Conservation (phyloP, 2,113 vertebrate genomes). For the Ceyx cyanopectus region DNA sequence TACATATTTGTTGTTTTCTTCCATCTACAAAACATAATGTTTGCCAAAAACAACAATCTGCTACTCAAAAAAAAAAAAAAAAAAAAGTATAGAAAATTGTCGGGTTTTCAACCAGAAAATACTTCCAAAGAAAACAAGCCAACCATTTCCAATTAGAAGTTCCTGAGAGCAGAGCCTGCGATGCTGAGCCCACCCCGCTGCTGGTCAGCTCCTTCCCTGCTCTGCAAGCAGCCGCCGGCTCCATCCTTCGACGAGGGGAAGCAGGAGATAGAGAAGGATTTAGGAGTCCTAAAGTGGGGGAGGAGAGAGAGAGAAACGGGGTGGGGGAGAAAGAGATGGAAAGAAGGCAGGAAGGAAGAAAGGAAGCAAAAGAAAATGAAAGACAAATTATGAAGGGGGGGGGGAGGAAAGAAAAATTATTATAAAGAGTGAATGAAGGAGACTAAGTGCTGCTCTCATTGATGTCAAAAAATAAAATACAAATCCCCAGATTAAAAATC, state of each 20-base stretch:
- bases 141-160: conserved; percentile 14
- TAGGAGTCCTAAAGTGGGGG: not conserved
- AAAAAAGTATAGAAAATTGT: not conserved
- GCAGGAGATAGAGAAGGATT: not conserved
- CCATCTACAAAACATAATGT: not conserved
- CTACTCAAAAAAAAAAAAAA: not conserved
- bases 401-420: not conserved
- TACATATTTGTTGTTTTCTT: not conserved
- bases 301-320: too few relatives aligned
- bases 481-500: not conserved
- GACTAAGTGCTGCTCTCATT: not conserved
- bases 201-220: not conserved
- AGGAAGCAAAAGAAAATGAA: not conserved
- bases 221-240: not conserved
- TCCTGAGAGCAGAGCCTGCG: not conserved
- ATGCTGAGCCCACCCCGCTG: not conserved
- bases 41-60: conserved; percentile 27
- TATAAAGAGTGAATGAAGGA: not conserved
- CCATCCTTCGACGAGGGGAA: not conserved
- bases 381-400: not conserved
- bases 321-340: not conserved
- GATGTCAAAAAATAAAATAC: conserved; percentile 1
- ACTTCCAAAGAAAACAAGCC: not conserved
- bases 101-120: not conserved
- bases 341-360: not conserved